Evolutionary conservation across 2,888 invertebrate genomes (phyloP), one percentile per base, ranked within the genome.

Genomic region (Aethes cnicana): DNA sequence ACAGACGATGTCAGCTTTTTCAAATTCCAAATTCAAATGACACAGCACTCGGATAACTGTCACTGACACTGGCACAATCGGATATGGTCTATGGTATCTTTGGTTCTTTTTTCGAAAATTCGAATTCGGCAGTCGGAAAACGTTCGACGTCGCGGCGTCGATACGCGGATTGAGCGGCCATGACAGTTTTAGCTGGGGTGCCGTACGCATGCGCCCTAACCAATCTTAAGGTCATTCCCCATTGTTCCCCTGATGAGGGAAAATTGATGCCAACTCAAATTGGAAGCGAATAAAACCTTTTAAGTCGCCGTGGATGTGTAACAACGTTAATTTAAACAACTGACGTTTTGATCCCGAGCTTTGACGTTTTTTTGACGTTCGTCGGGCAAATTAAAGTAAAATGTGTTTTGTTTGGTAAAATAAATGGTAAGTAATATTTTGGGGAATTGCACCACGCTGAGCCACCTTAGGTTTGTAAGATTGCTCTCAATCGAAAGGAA

Each of bases 91-190:
- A 46, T 46, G 39, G 46, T 39, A 7, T 48, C 16, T 12, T 23
- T 35, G 33, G 18, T 50, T 28, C 16, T 52, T 33, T 43, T 52
- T 52, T 44, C 50, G 50, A 18, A 37, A 44, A 37, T 37, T 44
- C 26, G 12, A 36, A 43, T 39, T 46, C n/a, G 44, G 53, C 52
- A 50, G 53, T 54, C 57, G 60, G 49, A 56, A 69, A 62, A 76
- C 72, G 75, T 77, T 76, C 69, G 70, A 68, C 73, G 62, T 63
- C 59, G 46, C 68, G 77, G 75, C 81, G 86, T 87, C 87, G 63
- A 87, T 87, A 86, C 83, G 74, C 77, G 71, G 49, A 88, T 87
- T 88, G 86, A 78, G 68, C 70, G 62, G 87, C 88, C 88, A 88
- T 88, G 85, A 79, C 80, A 78, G 79, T 77, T 75, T 73, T 58